Conservation (phyloP, 2,113 vertebrate species). For the Bubo scandiacus region DNA sequence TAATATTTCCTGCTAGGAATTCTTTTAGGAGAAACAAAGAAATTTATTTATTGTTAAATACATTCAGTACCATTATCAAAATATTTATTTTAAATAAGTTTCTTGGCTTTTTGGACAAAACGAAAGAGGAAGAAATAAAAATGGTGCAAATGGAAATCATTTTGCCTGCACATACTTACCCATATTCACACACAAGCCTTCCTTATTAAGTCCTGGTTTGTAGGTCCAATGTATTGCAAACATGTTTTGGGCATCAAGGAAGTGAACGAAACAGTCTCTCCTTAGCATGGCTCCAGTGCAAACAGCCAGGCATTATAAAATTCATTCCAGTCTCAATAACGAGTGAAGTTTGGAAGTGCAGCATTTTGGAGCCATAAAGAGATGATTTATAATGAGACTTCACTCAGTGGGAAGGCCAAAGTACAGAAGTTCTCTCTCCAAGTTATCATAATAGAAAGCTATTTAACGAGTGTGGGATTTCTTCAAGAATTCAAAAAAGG, state of each 20-base stretch:
- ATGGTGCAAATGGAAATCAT: conserved; percentile 9
- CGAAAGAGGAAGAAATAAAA: background rate
- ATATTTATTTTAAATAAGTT: background rate
- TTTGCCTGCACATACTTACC: background rate
- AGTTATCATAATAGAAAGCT: conserved; percentile 67
- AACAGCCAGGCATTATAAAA: conserved; percentile 63
- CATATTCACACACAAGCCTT: background rate
- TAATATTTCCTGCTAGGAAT: conserved; percentile 71
- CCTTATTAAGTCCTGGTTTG: background rate
- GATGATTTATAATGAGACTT: conserved; percentile 73
- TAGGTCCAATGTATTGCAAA: background rate
- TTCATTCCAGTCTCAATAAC: conserved; percentile 69
- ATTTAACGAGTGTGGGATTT: conserved; percentile 65
- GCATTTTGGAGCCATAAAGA: conserved; percentile 69
- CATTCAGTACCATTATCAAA: background rate
- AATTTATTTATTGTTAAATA: background rate
- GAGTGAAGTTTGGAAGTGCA: conserved; percentile 54
- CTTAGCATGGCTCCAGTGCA: background rate
- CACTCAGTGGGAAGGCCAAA: conserved; percentile 60
- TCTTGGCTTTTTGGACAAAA: background rate
- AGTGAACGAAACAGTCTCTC: conserved; percentile 52
- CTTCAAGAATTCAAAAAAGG: conserved; percentile 46
- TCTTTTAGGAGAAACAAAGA: background rate
- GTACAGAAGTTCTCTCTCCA: conserved; percentile 45
- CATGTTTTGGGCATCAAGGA: conserved; percentile 5